These are phyloP conservation scores for Mesembrinibis cayennensis DNA, from an alignment of 2,113 vertebrate species.

Conservation along the genomic window DNA sequence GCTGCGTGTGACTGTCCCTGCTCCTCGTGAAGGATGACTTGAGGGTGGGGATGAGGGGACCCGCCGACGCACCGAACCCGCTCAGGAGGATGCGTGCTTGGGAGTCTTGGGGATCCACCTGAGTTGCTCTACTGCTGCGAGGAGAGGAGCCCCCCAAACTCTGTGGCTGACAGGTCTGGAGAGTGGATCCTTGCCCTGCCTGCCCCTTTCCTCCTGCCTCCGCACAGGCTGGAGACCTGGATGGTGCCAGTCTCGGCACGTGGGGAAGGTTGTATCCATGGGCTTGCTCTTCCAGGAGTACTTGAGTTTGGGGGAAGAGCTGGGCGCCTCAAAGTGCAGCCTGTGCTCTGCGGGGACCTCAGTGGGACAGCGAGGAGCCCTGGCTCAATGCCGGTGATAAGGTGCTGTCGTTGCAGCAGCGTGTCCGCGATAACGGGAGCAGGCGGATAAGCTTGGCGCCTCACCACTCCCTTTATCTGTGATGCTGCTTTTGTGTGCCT, in stretches of 20 bases:
- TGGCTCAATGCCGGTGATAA: background rate
- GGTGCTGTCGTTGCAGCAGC: background rate
- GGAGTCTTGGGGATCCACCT: background rate
- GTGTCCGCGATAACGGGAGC: accelerated
- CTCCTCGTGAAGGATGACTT: background rate
- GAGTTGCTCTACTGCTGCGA: background rate
- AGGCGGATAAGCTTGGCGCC: background rate
- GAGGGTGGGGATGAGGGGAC: background rate
- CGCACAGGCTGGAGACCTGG: background rate
- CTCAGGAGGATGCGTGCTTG: background rate
- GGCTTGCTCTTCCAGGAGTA: background rate
- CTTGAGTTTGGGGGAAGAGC: background rate
- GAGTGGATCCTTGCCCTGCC: background rate
- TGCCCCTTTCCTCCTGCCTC: background rate
- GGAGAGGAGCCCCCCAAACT: background rate
- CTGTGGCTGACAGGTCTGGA: background rate
- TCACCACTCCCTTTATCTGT: accelerated
- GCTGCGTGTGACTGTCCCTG: background rate
- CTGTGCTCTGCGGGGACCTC: background rate
- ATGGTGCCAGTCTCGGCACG: accelerated
- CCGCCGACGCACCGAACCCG: accelerated
- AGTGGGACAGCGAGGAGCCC: background rate
- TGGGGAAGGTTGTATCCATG: background rate
- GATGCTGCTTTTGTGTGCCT: background rate
- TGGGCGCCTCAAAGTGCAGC: background rate